Base-by-base conservation (phyloP, 2,113 vertebrate genomes). In the Laterallus jamaicensis region DNA sequence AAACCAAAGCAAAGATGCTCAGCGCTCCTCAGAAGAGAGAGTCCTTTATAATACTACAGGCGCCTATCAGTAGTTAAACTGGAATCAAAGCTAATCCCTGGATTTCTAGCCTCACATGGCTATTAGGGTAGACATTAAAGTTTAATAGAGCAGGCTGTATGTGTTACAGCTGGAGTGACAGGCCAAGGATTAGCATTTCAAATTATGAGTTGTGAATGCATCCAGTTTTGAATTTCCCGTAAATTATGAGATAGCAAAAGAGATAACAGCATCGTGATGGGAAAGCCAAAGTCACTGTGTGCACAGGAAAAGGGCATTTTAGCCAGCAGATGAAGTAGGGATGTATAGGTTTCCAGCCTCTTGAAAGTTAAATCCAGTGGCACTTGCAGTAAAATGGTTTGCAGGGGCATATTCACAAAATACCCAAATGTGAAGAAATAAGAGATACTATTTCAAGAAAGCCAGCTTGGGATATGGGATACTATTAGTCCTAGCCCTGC, bases 31-130 rank as follows among this genome's bases (percentile, higher is more conserved):
- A 86, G 81, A 93, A 86, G 81, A 76, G 78, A 73, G 79, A 95
- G 94, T 80, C 58, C 67, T 95, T 94, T 86, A 82, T 93, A 93
- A 66, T 70, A 64, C 85, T 70, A 28, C 78, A 96, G 91, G 89
- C 87, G 87, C 91, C 93, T 82, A 92, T 84, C 94, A 96, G 93
- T 83, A 96, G 81, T 97, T 92, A 95, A 92, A 96, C 44, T 93
- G 95, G 95, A 96, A 96, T 95, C 87, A 96, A 93, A 94, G 76
- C 63, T 97, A 97, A 97, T 97, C 96, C 97, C 90, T 92, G 95
- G 94, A 95, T 97, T 97, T 97, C 88, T 78, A 82, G 52, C 52
- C 56, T 96, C 88, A 54, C 94, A 89, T 76, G 93, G 91, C 82
- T 95, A 78, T 95, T 97, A 93, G 93, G 68, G 73, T 11, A 92